A percentile compares a stretch with the other conserved stretches of the same genome.
Conservation (phyloP, 2,888 invertebrate genomes). For the Xestia sexstrigata region DNA sequence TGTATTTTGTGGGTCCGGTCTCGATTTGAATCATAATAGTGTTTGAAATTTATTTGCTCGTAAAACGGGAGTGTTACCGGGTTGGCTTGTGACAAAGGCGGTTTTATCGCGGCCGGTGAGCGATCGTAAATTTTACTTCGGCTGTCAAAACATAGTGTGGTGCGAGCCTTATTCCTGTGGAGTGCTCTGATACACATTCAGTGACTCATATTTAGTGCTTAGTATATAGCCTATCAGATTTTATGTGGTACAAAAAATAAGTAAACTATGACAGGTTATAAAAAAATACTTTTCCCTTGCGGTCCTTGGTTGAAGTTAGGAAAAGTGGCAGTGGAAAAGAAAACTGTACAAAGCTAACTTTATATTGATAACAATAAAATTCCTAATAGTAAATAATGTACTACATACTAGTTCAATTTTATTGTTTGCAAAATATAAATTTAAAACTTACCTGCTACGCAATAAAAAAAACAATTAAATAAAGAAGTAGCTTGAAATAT, state of each 20-base stretch:
- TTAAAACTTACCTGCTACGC: neutral
- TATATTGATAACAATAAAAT: neutral
- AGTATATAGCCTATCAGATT: conserved; percentile 47
- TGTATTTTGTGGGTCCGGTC: conserved; percentile 85
- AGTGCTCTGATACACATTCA: conserved; percentile 60
- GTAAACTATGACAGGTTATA: conserved; percentile 32
- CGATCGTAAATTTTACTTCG: conserved; percentile 88
- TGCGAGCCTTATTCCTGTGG: conserved; percentile 70
- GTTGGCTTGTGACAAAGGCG: conserved; percentile 87
- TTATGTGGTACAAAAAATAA: conserved; percentile 47
- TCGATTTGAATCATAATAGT: conserved; percentile 90
- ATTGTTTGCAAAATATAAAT: neutral
- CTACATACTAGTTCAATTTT: neutral
- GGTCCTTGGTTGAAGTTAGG: neutral
- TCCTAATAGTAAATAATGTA: neutral
- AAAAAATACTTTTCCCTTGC: conserved; percentile 8
- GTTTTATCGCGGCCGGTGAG: conserved; percentile 86
- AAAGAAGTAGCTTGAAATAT: conserved; percentile 34
- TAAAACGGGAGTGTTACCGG: conserved; percentile 87
- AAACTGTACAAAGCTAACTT: neutral
- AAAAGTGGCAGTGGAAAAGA: neutral
- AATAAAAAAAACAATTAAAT: conserved; percentile 35
- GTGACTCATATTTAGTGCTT: conserved; percentile 63
- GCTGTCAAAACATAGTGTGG: conserved; percentile 85
- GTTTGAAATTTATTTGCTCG: conserved; percentile 90